Evolutionary conservation across 2,113 vertebrate genomes (phyloP).

Genomic region (Collichthys lucidus): DNA sequence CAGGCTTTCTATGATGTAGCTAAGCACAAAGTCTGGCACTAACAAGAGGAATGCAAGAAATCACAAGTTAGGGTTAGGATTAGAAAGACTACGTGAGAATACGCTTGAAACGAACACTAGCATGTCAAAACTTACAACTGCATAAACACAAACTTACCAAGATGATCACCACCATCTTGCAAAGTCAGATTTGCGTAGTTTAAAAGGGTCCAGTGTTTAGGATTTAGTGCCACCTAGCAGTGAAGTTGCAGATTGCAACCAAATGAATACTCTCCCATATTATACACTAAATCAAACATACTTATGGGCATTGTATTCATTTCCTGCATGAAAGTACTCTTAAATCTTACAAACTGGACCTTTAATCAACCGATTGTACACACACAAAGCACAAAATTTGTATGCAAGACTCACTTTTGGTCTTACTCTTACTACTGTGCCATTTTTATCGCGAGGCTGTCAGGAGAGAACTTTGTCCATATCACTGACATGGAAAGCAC

Average conservation of each 20-base stretch:
- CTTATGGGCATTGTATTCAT: too few relatives aligned
- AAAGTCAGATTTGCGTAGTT: neutral
- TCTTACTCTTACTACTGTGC: neutral
- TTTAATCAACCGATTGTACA: neutral
- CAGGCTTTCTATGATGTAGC: neutral
- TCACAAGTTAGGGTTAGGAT: neutral
- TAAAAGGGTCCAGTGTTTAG: neutral
- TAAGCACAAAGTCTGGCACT: neutral
- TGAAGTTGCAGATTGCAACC: too few relatives aligned
- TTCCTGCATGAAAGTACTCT: too few relatives aligned
- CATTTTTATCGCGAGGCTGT: neutral
- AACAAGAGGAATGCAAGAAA: neutral
- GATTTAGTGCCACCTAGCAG: too few relatives aligned
- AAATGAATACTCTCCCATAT: too few relatives aligned
- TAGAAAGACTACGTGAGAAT: neutral
- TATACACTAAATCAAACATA: too few relatives aligned
- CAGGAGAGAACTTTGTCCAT: neutral
- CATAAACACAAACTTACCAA: neutral
- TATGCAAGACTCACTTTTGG: neutral
- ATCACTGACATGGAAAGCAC: conserved; percentile 2
- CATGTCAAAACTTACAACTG: too few relatives aligned
- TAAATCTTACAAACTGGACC: too few relatives aligned
- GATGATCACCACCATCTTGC: neutral
- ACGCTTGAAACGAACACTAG: too few relatives aligned
- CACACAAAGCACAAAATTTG: neutral